Percentiles rank a stretch among this genome's conserved stretches.
Conservation (phyloP, 2,888 invertebrate species). For the Sabatieria punctata region DNA sequence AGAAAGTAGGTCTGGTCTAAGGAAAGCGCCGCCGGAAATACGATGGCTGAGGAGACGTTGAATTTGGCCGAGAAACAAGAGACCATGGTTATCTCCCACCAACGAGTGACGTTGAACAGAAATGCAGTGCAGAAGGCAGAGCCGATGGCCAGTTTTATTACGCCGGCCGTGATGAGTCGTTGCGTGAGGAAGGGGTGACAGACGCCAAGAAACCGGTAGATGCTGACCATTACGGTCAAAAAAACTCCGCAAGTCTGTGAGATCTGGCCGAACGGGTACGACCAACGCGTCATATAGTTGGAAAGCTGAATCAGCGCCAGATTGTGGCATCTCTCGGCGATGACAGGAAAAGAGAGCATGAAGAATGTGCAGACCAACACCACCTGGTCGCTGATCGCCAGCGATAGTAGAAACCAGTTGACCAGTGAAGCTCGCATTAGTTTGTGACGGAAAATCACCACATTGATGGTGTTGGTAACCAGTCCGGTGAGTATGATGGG, state of each 20-base stretch:
- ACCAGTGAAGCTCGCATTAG: conserved; percentile 1
- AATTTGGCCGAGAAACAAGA: too few species aligned
- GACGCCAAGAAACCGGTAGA: neutral
- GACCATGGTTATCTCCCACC: too few species aligned
- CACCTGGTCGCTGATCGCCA: neutral
- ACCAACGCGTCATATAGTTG: neutral
- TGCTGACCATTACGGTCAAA: conserved; percentile 4
- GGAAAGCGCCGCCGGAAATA: too few species aligned
- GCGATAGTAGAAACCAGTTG: conserved; percentile 5
- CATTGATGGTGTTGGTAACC: conserved; percentile 2
- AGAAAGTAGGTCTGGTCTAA: too few species aligned
- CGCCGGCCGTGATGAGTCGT: too few species aligned
- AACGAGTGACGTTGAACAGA: too few species aligned
- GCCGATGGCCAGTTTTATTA: too few species aligned
- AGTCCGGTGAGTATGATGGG: too few species aligned
- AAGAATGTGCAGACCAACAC: conserved; percentile 1
- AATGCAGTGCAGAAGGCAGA: too few species aligned
- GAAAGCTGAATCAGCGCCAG: neutral
- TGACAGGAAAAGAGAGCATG: conserved; percentile 4
- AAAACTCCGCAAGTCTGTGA: neutral
- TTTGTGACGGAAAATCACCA: conserved; percentile 1
- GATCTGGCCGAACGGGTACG: neutral
- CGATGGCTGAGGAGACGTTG: too few species aligned
- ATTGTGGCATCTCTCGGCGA: neutral
- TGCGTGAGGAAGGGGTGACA: conserved; percentile 1